Evolutionary conservation across 2,113 vertebrate genomes (phyloP).

Genomic region (Sitta europaea): DNA sequence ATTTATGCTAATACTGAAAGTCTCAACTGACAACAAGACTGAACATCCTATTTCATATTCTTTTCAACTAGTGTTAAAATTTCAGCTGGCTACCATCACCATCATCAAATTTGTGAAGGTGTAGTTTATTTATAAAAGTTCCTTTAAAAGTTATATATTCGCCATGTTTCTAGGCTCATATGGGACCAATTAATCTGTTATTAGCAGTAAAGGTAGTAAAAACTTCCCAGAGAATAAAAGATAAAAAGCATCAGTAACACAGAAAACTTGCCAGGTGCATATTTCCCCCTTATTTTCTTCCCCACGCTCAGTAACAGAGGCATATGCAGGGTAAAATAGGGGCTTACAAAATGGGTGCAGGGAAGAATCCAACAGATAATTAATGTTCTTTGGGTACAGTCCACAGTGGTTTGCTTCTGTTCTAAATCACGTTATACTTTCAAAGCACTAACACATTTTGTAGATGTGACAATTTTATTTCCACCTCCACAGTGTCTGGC

Average conservation of each 20-base stretch:
- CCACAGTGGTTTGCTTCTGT: neutral
- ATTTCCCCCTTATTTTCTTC: neutral
- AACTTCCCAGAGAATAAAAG: neutral
- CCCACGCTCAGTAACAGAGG: neutral
- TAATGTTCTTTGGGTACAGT: neutral
- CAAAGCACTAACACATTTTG: neutral
- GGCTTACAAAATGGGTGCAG: neutral
- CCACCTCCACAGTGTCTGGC: neutral
- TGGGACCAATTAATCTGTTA: neutral
- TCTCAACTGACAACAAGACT: neutral
- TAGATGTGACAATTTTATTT: neutral
- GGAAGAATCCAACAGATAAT: neutral
- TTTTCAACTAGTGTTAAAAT: neutral
- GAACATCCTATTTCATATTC: neutral
- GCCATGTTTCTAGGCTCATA: neutral
- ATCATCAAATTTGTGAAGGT: neutral
- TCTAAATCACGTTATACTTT: neutral
- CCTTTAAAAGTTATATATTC: neutral
- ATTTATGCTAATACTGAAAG: neutral
- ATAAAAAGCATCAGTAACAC: neutral
- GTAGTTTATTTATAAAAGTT: neutral
- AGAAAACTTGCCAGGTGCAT: neutral
- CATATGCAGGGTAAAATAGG: neutral
- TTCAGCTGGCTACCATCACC: neutral
- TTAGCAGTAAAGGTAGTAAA: neutral